These are phyloP conservation scores for Cuculus canorus DNA, from an alignment of 2,797 vertebrate genomes.

Conservation along the genomic window DNA sequence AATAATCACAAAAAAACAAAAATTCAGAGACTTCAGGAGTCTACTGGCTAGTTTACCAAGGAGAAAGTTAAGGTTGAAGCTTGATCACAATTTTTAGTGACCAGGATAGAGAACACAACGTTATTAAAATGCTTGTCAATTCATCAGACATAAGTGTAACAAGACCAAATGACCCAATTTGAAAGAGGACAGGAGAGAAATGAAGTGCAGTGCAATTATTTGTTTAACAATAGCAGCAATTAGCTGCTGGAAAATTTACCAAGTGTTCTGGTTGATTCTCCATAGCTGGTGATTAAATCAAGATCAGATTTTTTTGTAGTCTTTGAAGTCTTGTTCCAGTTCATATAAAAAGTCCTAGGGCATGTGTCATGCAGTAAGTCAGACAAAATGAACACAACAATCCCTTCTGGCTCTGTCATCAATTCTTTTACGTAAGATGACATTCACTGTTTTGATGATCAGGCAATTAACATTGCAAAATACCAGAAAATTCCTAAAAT, in stretches of 20 bases:
- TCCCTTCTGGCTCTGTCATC: not conserved
- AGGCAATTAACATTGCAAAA: slow-evolving; percentile 19
- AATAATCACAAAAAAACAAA: not conserved
- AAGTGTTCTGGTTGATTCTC: not conserved
- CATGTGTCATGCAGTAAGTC: not conserved
- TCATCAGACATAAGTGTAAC: not conserved
- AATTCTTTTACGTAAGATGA: not conserved
- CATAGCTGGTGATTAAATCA: slow-evolving; percentile 22
- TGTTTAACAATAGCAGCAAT: slow-evolving; percentile 38
- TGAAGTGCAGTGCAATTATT: slow-evolving; percentile 8
- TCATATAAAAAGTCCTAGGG: slow-evolving; percentile 24
- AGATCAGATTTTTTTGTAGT: not conserved
- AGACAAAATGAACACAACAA: not conserved
- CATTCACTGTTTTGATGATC: not conserved
- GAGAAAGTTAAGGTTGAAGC: not conserved
- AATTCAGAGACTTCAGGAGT: not conserved
- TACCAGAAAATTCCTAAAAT: not conserved
- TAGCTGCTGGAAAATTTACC: slow-evolving; percentile 35
- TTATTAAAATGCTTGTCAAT: not conserved
- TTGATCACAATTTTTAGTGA: not conserved
- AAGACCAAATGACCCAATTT: not conserved
- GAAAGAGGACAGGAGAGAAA: not conserved
- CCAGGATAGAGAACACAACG: not conserved
- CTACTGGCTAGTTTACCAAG: not conserved
- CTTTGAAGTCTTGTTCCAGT: slow-evolving; percentile 30